Percentiles rank a stretch among this genome's conserved stretches.
These are phyloP conservation scores for Ariolimax columbianus DNA, from an alignment of 2,888 invertebrate genomes.

Conservation along the genomic window DNA sequence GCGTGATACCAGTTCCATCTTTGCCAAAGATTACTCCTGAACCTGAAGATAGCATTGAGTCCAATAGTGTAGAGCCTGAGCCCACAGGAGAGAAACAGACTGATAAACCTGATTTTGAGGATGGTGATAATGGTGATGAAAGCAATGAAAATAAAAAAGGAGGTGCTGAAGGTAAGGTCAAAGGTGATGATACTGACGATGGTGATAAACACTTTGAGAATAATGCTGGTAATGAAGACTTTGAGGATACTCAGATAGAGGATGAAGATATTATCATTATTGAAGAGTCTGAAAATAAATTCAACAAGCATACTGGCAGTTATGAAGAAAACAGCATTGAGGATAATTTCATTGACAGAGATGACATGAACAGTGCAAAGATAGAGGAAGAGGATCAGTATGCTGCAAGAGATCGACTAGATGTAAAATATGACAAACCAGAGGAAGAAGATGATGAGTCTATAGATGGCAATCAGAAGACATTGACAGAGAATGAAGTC, in stretches of 20 bases:
- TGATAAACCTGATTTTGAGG: not conserved
- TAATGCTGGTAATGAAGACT: not conserved
- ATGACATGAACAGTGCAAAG: not conserved
- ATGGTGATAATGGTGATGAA: conserved; percentile 15
- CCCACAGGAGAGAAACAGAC: not conserved
- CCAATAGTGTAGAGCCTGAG: conserved; percentile 14
- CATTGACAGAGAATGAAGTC: not conserved
- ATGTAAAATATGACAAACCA: not conserved
- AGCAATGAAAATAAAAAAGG: conserved; percentile 9
- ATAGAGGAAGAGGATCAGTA: not conserved
- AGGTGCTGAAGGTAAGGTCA: conserved; percentile 28
- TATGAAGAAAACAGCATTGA: not conserved
- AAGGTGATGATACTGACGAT: not conserved
- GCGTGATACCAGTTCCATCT: not conserved
- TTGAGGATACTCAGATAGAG: not conserved
- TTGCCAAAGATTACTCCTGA: not conserved
- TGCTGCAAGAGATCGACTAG: not conserved
- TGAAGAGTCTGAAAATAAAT: not conserved
- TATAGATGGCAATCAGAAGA: not conserved
- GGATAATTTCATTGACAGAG: conserved; percentile 2
- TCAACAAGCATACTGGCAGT: not conserved
- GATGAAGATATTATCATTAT: not conserved
- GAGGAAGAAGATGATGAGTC: not conserved
- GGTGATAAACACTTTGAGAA: conserved; percentile 14
- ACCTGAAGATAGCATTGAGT: not conserved